Evolutionary conservation across 2,888 invertebrate genomes (phyloP).

Genomic region (Drosophila algonquin): DNA sequence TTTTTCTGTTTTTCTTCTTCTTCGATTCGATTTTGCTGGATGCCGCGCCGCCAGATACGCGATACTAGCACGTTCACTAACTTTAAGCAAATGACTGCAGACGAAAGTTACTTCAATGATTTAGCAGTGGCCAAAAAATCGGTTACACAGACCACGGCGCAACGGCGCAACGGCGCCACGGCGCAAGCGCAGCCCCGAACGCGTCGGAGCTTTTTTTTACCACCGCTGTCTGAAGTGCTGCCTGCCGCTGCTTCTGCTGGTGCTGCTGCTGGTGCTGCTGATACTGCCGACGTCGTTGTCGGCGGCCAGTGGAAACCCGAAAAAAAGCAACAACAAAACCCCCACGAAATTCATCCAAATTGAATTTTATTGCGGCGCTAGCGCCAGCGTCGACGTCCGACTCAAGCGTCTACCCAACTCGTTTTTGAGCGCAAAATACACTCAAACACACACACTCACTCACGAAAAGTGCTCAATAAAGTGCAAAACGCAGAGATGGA

Average conservation of each 20-base stretch:
- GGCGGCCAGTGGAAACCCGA: conserved; percentile 11
- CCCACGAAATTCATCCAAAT: conserved; percentile 43
- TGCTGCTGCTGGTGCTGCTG: background rate
- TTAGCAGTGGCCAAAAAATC: conserved; percentile 82
- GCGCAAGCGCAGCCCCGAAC: conserved; percentile 43
- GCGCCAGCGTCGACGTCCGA: conserved; percentile 20
- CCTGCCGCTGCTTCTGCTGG: background rate
- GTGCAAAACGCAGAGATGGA: conserved; percentile 54
- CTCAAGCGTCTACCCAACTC: conserved; percentile 43
- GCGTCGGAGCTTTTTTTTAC: conserved; percentile 52
- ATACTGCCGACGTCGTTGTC: conserved; percentile 2
- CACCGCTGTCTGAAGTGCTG: background rate
- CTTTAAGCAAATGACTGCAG: conserved; percentile 84
- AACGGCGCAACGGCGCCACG: conserved; percentile 2
- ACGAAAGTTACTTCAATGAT: conserved; percentile 83
- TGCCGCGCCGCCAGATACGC: conserved; percentile 70
- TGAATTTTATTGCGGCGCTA: conserved; percentile 60
- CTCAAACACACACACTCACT: background rate
- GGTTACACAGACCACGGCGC: conserved; percentile 69
- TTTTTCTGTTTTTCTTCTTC: conserved; percentile 14
- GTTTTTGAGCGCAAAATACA: conserved; percentile 49
- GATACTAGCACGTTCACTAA: conserved; percentile 84
- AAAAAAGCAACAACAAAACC: background rate
- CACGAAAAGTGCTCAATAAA: conserved; percentile 66
- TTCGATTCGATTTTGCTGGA: conserved; percentile 13